Conservation (phyloP, 2,888 invertebrate species). For the Idaea dimidiata region DNA sequence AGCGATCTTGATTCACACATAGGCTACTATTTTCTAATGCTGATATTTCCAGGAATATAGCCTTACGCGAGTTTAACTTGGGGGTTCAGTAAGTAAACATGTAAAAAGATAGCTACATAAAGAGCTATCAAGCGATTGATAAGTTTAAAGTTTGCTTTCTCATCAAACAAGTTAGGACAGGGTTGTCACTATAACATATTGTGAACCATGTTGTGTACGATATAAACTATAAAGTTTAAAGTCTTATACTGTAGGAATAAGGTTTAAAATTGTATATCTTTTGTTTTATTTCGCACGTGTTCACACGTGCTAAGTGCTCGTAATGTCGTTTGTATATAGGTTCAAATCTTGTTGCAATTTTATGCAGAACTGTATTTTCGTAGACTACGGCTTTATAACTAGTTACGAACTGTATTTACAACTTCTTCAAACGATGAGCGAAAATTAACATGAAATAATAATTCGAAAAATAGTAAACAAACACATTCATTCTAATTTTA, state of each 20-base stretch:
- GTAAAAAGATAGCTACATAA: too few relatives aligned
- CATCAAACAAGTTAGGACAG: not conserved
- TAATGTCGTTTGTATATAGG: not conserved
- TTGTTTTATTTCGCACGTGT: not conserved
- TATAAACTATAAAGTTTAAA: not conserved
- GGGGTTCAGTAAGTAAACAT: too few relatives aligned
- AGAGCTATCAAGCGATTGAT: not conserved
- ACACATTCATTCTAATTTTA: not conserved
- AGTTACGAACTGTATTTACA: too few relatives aligned
- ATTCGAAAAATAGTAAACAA: too few relatives aligned
- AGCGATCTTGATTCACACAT: too few relatives aligned
- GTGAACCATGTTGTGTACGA: not conserved
- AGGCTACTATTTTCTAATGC: too few relatives aligned
- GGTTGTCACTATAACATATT: not conserved
- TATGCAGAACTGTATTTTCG: not conserved
- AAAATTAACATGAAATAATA: too few relatives aligned
- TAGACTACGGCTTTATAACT: not conserved
- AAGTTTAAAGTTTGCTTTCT: not conserved
- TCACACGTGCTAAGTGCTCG: slow-evolving; percentile 1
- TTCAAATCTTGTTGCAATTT: not conserved
- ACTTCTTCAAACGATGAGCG: too few relatives aligned
- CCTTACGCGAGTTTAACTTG: too few relatives aligned
- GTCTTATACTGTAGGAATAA: not conserved
- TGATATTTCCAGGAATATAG: too few relatives aligned
- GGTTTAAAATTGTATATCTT: not conserved